Base-by-base conservation (phyloP, 35 echinoderm and acorn worm species). In the Apostichopus parvimensis region DNA sequence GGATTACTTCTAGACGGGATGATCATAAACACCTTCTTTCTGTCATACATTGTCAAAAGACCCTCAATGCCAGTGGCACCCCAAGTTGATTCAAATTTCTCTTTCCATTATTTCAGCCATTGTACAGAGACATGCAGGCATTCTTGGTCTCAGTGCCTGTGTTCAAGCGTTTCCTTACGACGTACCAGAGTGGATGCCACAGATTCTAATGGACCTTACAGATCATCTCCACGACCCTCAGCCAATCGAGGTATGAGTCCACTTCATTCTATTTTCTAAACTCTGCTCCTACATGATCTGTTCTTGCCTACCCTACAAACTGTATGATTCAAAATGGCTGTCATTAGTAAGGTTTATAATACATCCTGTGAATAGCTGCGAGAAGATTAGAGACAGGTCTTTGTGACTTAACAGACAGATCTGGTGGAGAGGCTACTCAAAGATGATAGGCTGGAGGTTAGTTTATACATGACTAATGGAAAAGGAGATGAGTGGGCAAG, bases 221-320 rank as follows among this genome's bases (percentile, higher is more conserved):
- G 94, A 94, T 73, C 97, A 99, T 79, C 91, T 99, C 80, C 97
- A 99, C 61, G 97, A 99, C 77, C 97, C 97, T 52, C 97, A 99
- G 76, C 97, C 97, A 24, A 99, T 99, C 54, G 97, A 99, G 97
- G 97, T 99, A 77, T 57, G 79, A 79, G 52, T 7, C 25, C n/a
- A n/a, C 71, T 1, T 73, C 71, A 6, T 73, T 6, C 4, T 73
- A 18, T 18, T 73, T n/a, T 9, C 64, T 68, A 17, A 68, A 68
- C 64, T 68, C 10, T 68, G 6, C 64, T 68, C 17, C 64, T 68
- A 17, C 8, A 68, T 17, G 11, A 68, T 17, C 64, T 68, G 11
- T 68, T 10, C 10, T 17, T 68, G 6, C 17, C 64, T 34, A 34
- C 28, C 28, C 28, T 34, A 34, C 28, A n/a, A 34, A 34, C 28